These are phyloP conservation scores for Palaemon carinicauda DNA, from an alignment of 1,140 invertebrate species.

Conservation along the genomic window DNA sequence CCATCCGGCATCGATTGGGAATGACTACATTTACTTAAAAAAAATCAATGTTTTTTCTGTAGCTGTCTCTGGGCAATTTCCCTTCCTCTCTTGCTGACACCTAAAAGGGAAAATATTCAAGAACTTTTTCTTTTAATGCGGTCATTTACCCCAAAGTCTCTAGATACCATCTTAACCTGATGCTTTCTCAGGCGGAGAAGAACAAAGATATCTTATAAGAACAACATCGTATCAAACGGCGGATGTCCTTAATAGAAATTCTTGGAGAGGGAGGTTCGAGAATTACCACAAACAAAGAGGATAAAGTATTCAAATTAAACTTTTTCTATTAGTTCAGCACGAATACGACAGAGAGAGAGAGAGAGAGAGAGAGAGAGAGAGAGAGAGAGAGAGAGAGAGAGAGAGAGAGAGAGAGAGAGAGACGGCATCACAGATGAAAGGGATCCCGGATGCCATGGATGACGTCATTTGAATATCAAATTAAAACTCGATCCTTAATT, in stretches of 20 bases:
- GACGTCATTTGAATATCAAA: slow-evolving; percentile 43
- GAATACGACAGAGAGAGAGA: neutral
- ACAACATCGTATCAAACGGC: slow-evolving; percentile 8
- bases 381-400: neutral
- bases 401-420: neutral
- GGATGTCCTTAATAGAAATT: slow-evolving; percentile 20
- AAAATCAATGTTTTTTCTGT: too few relatives aligned
- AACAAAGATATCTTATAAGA: neutral
- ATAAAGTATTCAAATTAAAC: slow-evolving; percentile 50
- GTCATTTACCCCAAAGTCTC: neutral
- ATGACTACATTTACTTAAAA: too few relatives aligned
- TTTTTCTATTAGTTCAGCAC: slow-evolving; percentile 39
- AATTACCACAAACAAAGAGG: slow-evolving; percentile 30
- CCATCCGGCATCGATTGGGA: too few relatives aligned
- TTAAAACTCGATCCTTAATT: slow-evolving; percentile 42
- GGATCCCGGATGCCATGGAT: neutral
- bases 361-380: neutral
- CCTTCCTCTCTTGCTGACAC: too few relatives aligned
- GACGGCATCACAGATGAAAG: neutral
- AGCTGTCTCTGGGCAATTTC: too few relatives aligned
- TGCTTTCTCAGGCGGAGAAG: neutral
- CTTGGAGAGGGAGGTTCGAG: neutral
- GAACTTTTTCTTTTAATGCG: too few relatives aligned
- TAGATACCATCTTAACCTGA: neutral
- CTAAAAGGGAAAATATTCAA: too few relatives aligned